These are phyloP conservation scores for Bolborhynchus lineola DNA, from an alignment of 2,113 vertebrate species.

Conservation along the genomic window DNA sequence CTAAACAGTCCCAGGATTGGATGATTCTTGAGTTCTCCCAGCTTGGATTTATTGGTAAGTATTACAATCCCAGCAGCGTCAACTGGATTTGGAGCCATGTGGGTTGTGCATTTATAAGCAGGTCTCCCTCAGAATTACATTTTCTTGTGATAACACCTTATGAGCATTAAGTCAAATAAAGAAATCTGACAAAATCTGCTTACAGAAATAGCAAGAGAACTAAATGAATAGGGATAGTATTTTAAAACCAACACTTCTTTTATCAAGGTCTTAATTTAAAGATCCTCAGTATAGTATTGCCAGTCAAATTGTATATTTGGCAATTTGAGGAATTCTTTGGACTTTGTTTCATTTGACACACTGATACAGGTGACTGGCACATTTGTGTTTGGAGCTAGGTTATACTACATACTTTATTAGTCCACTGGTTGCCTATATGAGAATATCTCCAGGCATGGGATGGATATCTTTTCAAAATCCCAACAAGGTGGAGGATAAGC, in stretches of 20 bases:
- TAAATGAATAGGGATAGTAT: neutral
- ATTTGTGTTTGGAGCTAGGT: neutral
- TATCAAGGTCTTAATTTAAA: neutral
- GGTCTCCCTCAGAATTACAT: neutral
- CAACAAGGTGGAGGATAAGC: neutral
- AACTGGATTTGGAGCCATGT: neutral
- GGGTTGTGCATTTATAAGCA: neutral
- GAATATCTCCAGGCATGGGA: neutral
- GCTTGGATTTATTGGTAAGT: conserved; percentile 83
- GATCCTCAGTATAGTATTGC: neutral
- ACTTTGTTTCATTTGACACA: neutral
- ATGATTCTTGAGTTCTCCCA: conserved; percentile 77
- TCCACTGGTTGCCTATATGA: neutral
- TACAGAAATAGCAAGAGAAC: neutral
- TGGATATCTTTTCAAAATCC: neutral
- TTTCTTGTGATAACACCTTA: neutral
- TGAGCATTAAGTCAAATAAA: neutral
- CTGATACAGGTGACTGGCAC: neutral
- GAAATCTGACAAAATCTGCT: neutral
- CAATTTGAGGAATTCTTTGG: neutral
- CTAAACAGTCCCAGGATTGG: conserved; percentile 70
- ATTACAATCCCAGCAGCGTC: neutral
- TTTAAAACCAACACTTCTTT: neutral
- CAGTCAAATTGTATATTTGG: neutral
- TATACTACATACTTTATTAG: neutral